Percentiles rank a stretch among this genome's conserved stretches.
phyloP scores from a whole-genome alignment of 2,888 invertebrate genomes.

The Pterobdella sp. region DNA sequence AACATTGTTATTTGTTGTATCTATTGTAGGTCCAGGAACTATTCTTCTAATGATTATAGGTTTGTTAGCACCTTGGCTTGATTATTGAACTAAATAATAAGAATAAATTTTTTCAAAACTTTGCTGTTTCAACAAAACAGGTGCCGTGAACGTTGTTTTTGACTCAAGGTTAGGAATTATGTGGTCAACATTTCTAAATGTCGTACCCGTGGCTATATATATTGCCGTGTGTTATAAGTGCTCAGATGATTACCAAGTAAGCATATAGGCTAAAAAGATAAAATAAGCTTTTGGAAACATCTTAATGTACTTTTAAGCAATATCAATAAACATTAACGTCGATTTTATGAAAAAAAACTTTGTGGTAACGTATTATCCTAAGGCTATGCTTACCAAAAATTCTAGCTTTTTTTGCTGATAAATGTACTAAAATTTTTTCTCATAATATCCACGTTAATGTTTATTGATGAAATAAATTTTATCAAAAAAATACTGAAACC shows the following conservation, averaged over 20 bases:
- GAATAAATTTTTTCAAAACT: not conserved
- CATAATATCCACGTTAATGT: too few relatives aligned
- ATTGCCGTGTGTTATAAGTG: slow-evolving; percentile 38
- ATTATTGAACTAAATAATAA: not conserved
- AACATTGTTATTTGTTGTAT: slow-evolving; percentile 38
- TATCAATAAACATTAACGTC: too few relatives aligned
- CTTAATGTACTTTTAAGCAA: too few relatives aligned
- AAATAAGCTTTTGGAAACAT: too few relatives aligned
- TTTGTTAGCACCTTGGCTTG: not conserved
- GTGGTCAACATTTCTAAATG: slow-evolving; percentile 31
- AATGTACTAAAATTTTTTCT: not conserved
- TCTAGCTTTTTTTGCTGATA: too few relatives aligned
- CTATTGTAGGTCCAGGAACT: slow-evolving; percentile 41
- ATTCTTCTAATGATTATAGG: slow-evolving; percentile 42
- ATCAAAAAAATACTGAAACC: not conserved
- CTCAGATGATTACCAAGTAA: slow-evolving; percentile 20
- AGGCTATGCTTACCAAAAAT: too few relatives aligned
- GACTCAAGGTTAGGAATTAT: slow-evolving; percentile 47
- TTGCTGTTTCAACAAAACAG: slow-evolving; percentile 52
- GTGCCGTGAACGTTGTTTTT: slow-evolving; percentile 53
- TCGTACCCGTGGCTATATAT: slow-evolving; percentile 30
- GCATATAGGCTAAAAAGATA: too few relatives aligned
- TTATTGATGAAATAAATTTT: too few relatives aligned
- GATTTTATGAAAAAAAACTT: too few relatives aligned
- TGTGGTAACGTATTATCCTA: too few relatives aligned